Base-by-base conservation (phyloP, 2,797 vertebrate species). In the Sciurus carolinensis region DNA sequence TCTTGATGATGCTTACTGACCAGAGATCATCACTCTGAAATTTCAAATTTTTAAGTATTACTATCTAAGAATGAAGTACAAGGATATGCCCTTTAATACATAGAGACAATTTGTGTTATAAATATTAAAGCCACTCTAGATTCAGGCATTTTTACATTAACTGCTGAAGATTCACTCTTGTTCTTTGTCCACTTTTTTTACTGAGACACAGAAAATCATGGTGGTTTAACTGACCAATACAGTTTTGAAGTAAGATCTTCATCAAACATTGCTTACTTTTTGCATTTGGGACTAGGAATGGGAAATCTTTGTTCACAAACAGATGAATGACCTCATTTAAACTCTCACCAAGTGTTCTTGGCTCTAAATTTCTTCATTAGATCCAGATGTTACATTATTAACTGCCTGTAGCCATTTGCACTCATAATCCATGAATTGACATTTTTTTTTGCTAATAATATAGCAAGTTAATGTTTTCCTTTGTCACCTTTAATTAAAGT, bases 341-440 rank as follows among this genome's bases (percentile, higher is more conserved):
- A 97, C 57, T 8, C 44, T 85, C 57, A 66, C 64, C 91, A 92
- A 92, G 24, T 84, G 5, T 69, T 95, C 97, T 97, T 94, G 92
- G 93, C 85, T 97, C 92, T 91, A 87, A n/a, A 84, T 97, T 95
- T 92, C 36, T 97, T 98, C 98, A 98, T 98, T 97, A 98, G 64
- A 98, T 97, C 97, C 98, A 98, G 97, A 98, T 98, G 98, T 96
- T 92, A 95, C 33, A 77, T 47, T 94, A 97, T 92, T 98, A 97
- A 92, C 59, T 95, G 95, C 82, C 95, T 95, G 26, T 89, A 95
- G 93, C 26, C 93, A 88, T 80, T 96, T 96, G 87, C 24, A 69
- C 75, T 86, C 71, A 67, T 95, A 97, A 89, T 72, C 72, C 50
- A 73, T 54, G 80, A 96, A 95, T 87, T 92, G 90, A 76, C 54